Evolutionary conservation across 1,140 invertebrate species (phyloP), one percentile per base, ranked within the genome.

Genomic region (Drosophila malerkotliana): DNA sequence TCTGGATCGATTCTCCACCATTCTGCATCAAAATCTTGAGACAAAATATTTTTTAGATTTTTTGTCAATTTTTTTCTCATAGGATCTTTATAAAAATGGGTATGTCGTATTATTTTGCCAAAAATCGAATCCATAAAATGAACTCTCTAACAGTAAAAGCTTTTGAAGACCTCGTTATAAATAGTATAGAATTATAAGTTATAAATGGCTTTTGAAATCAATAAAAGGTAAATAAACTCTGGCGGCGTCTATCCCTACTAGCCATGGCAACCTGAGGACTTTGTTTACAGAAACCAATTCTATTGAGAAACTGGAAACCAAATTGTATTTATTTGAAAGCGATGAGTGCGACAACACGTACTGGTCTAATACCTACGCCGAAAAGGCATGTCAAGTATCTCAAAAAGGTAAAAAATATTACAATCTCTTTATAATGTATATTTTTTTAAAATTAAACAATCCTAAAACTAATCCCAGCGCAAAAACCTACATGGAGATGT

Each of bases 331-430:
- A 32, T 7, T 9, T 10, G 8, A 2, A 1, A 18, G 21, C 24
- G 7, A 91, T 91, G 89, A 91, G 89, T 55, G 59, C 67, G 24
- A 85, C 90, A 30, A 91, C 90, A 69, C 83, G 90, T 28, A 90
- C 72, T 5, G 90, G 90, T 7, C 69, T 91, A 48, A 77, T 91
- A 53, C 90, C 90, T 8, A 91, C 90, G 44, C 90, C 85, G 6
- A 87, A 90, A 49, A 79, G 76, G 48, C 67, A 76, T 21, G 68
- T 90, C 3, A 76, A 72, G 60, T 72, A 68, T 57, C 39, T 90
- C 7, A 80, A 74, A 72, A 91, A 77, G 77, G 90, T 91, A 77
- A 72, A n/a, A 15, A 1, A 28, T 9, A 32, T 48, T 15, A 5
- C 12, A 7, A 4, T 14, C 8, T 8, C 18, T 30, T 14, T 15